phyloP scores from a whole-genome alignment of 2,797 vertebrate genomes.

The Molossus alvarezi region DNA sequence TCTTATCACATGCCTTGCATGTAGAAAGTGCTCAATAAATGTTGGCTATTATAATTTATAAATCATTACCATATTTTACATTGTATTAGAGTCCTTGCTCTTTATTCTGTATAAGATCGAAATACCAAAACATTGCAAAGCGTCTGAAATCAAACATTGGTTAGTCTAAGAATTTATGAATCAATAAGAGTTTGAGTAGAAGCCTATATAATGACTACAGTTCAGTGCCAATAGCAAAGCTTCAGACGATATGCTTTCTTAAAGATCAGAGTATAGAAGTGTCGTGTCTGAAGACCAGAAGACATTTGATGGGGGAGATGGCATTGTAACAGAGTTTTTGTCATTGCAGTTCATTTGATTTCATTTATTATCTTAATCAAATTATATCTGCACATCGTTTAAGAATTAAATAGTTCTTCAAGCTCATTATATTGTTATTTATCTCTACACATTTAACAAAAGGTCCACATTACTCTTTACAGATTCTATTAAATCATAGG shows the following conservation, averaged over 20 bases:
- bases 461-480: background rate
- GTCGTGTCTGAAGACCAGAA: background rate
- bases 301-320: background rate
- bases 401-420: background rate
- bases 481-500: background rate
- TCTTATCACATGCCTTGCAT: background rate
- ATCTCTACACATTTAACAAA: background rate
- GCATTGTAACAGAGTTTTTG: background rate
- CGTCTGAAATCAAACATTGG: constrained; percentile 3
- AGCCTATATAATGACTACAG: background rate
- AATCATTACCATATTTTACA: background rate
- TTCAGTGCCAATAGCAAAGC: background rate
- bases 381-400: background rate
- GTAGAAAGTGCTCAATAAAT: background rate
- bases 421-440: background rate
- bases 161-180: constrained; percentile 21
- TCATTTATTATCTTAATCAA: constrained; percentile 10
- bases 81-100: background rate
- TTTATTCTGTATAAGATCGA: constrained; percentile 4
- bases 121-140: background rate
- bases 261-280: background rate
- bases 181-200: background rate
- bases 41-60: background rate
- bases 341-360: background rate
- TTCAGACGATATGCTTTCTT: background rate